phyloP scores from a whole-genome alignment of 2,113 vertebrate species.

The sheep (Ovis aries) region DNA sequence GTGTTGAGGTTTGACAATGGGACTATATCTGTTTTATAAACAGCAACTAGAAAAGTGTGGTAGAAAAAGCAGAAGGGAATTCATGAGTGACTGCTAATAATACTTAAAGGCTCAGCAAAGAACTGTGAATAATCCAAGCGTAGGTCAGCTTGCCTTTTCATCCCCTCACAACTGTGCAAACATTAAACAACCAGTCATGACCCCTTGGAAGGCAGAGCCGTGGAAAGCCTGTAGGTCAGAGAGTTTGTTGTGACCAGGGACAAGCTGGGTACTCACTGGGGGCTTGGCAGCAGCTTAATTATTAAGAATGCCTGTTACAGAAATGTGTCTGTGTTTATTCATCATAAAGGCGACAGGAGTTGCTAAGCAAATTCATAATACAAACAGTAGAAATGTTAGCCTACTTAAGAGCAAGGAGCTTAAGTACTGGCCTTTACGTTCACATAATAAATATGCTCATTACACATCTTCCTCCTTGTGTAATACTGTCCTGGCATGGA shows the following conservation, averaged over 20 bases:
- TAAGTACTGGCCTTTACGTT: slow-evolving; percentile 27
- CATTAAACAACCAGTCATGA: not conserved
- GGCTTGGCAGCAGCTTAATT: not conserved
- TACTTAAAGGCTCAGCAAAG: not conserved
- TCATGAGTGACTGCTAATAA: not conserved
- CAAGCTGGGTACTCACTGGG: not conserved
- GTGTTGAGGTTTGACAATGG: not conserved
- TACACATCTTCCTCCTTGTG: slow-evolving; percentile 7
- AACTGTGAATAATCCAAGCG: not conserved
- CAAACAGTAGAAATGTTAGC: slow-evolving; percentile 36
- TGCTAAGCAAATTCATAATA: slow-evolving; percentile 46
- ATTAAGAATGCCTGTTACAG: not conserved
- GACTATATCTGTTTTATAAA: not conserved
- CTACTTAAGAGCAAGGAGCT: not conserved
- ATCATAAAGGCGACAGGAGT: slow-evolving; percentile 10
- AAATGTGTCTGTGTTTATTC: slow-evolving; percentile 50
- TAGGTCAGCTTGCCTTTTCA: not conserved
- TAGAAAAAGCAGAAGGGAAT: not conserved
- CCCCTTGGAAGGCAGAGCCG: not conserved
- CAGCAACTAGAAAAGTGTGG: not conserved
- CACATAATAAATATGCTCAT: slow-evolving; percentile 48
- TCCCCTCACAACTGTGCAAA: not conserved
- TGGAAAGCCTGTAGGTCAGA: not conserved
- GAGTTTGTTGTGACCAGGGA: not conserved
- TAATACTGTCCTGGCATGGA: not conserved